Evolutionary conservation across 1,140 invertebrate genomes (phyloP).

Genomic region (Drosophila nasuta): DNA sequence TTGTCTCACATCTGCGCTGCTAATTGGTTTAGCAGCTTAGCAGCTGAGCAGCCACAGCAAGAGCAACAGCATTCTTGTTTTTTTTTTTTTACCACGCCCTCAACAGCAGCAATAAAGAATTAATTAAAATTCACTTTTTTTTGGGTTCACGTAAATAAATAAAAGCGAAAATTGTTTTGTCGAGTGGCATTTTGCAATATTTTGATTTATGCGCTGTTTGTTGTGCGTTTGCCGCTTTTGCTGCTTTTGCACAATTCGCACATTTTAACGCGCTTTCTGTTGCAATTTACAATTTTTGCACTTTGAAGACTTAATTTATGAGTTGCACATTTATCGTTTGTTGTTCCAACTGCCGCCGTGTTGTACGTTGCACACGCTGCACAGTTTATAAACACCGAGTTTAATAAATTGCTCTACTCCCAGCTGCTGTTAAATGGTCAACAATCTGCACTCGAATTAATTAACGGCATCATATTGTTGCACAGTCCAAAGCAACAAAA

Average conservation of each 20-base stretch:
- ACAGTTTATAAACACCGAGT: conserved; percentile 29
- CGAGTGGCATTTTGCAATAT: conserved; percentile 21
- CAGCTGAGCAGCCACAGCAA: conserved; percentile 1
- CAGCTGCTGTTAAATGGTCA: conserved; percentile 35
- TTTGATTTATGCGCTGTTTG: conserved; percentile 21
- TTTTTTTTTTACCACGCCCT: neutral
- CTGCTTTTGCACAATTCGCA: conserved; percentile 14
- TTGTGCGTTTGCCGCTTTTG: neutral
- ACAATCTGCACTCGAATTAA: conserved; percentile 35
- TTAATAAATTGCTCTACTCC: neutral
- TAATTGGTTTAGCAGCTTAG: conserved; percentile 43
- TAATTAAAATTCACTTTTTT: conserved; percentile 31
- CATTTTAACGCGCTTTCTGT: conserved; percentile 23
- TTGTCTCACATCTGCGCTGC: conserved; percentile 7
- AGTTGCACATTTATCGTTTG: conserved; percentile 33
- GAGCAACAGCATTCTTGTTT: neutral
- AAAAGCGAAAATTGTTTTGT: conserved; percentile 26
- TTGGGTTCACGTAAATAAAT: conserved; percentile 10
- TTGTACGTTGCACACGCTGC: neutral
- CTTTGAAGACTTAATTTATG: conserved; percentile 37
- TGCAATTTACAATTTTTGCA: conserved; percentile 23
- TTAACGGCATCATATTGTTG: conserved; percentile 20
- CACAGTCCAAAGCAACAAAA: neutral
- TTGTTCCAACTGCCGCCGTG: no score
- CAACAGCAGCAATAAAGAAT: conserved; percentile 21